Conservation (phyloP, 2,113 vertebrate genomes). For the Cyanoliseus patagonus region DNA sequence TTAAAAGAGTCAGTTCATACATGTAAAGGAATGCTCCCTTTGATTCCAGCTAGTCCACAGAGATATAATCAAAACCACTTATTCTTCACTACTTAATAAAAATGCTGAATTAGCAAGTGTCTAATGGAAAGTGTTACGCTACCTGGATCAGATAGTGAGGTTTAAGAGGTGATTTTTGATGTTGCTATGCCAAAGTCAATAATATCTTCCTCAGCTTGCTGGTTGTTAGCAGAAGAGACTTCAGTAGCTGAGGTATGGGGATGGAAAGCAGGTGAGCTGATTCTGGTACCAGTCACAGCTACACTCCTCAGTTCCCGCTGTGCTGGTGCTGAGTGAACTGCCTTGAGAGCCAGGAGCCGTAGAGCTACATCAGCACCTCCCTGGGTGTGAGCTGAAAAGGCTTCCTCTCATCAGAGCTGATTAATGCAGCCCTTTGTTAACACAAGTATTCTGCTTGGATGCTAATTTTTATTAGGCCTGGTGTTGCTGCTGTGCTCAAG, state of each 20-base stretch:
- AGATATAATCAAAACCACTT: slow-evolving; percentile 11
- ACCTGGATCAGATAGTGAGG: background rate
- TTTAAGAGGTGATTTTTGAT: background rate
- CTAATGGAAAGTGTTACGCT: background rate
- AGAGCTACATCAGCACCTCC: slow-evolving; percentile 14
- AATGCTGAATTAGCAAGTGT: background rate
- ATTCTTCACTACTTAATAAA: background rate
- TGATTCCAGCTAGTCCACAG: background rate
- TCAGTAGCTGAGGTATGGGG: background rate
- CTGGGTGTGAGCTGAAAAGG: slow-evolving; percentile 11
- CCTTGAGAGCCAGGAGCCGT: background rate
- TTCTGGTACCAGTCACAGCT: background rate
- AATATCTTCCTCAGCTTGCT: background rate
- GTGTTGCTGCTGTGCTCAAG: background rate
- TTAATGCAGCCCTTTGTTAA: background rate
- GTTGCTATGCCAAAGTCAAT: background rate
- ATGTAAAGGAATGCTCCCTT: background rate
- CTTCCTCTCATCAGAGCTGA: background rate
- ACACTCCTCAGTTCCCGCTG: rapidly evolving
- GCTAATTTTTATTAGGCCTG: background rate
- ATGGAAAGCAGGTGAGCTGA: background rate
- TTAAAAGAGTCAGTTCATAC: background rate
- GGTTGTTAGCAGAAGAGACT: background rate
- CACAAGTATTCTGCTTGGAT: background rate
- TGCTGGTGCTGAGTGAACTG: background rate